Evolutionary conservation across 2,888 invertebrate genomes (phyloP).

Genomic region (Taphrorychus bicolor): DNA sequence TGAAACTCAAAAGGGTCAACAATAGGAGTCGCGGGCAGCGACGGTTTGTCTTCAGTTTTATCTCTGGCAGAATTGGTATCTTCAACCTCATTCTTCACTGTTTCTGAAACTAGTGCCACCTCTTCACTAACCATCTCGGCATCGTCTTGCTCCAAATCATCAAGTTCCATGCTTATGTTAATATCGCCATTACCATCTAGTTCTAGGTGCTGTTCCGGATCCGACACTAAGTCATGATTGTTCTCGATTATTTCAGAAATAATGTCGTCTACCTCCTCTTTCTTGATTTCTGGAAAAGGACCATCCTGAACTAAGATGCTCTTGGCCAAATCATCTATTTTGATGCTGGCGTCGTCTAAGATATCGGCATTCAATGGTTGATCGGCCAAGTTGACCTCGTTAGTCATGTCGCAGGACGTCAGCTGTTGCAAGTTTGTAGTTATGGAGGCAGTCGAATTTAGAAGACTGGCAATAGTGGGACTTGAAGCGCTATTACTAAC

Average conservation of each 20-base stretch:
- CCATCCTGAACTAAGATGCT: conserved; percentile 60
- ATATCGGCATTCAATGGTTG: conserved; percentile 47
- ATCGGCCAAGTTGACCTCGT: conserved; percentile 35
- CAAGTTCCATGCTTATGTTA: conserved; percentile 56
- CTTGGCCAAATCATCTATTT: conserved; percentile 61
- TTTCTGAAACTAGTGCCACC: not conserved
- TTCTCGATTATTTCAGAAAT: conserved; percentile 65
- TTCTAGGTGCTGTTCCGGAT: conserved; percentile 58
- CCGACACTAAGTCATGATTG: conserved; percentile 58
- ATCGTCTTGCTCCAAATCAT: conserved; percentile 51
- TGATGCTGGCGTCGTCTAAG: conserved; percentile 54
- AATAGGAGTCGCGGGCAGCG: conserved; percentile 35
- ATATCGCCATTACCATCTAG: conserved; percentile 58
- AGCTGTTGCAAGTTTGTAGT: conserved; percentile 63
- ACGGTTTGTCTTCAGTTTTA: conserved; percentile 35
- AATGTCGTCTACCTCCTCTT: conserved; percentile 64
- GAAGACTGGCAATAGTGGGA: conserved; percentile 65
- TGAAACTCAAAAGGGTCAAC: conserved; percentile 59
- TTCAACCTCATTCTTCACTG: no score
- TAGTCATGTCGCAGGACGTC: conserved; percentile 52
- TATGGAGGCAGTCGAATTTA: conserved; percentile 57
- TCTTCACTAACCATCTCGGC: not conserved
- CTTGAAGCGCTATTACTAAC: conserved; percentile 46
- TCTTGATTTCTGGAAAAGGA: conserved; percentile 62
- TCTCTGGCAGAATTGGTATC: conserved; percentile 29